phyloP scores from a whole-genome alignment of 2,888 invertebrate genomes.

The Ctena decussata region DNA sequence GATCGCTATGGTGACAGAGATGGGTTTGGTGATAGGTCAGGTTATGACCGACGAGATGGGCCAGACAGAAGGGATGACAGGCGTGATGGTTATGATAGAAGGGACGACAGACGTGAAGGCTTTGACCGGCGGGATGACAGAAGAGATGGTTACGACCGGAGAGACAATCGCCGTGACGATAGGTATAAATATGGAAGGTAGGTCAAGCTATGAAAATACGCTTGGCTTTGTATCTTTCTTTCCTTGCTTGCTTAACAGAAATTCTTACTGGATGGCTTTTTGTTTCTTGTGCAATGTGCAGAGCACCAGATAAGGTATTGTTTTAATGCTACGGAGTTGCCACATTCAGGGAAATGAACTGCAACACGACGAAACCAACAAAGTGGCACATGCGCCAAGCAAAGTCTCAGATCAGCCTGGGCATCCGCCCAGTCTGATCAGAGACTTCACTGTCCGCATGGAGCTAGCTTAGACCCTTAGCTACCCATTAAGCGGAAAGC shows the following conservation, averaged over 20 bases:
- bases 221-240: conserved; percentile 11
- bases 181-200: conserved; percentile 39
- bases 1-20: conserved; percentile 63
- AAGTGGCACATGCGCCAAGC: too few species aligned
- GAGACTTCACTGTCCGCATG: too few species aligned
- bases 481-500: too few species aligned
- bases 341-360: too few species aligned
- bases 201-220: neutral
- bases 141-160: neutral
- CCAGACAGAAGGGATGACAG: neutral
- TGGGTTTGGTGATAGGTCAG: conserved; percentile 24
- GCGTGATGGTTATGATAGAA: neutral
- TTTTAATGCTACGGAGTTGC: too few species aligned
- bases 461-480: too few species aligned
- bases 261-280: too few species aligned
- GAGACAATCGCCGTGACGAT: conserved; percentile 24
- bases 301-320: too few species aligned
- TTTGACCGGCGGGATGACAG: conserved; percentile 29
- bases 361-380: too few species aligned
- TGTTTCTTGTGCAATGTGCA: too few species aligned
- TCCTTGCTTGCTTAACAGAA: neutral
- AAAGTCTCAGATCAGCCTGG: too few species aligned
- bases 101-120: conserved; percentile 52
- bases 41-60: neutral
- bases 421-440: too few species aligned